Percentiles rank a stretch among this genome's conserved stretches.
These are phyloP conservation scores for Cenopis cana DNA, from an alignment of 2,888 invertebrate species.

Conservation along the genomic window DNA sequence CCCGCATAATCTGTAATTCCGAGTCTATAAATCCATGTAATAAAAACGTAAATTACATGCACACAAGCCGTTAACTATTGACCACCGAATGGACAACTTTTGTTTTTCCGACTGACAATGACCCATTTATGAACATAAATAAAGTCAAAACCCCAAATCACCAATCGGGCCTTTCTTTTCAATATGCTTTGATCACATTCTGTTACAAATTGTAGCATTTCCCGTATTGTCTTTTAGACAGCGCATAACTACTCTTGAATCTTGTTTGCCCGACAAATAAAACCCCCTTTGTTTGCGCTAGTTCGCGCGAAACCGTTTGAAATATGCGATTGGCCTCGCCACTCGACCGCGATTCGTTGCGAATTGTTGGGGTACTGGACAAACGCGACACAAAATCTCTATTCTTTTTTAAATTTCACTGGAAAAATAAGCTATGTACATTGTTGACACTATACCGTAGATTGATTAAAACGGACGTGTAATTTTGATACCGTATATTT, in stretches of 20 bases:
- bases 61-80: no score
- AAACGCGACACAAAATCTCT: slow-evolving; percentile 47
- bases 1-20: no score
- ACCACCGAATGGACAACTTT: no score
- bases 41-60: no score
- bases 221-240: slow-evolving; percentile 23
- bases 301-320: slow-evolving; percentile 50
- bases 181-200: not conserved
- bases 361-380: slow-evolving; percentile 50
- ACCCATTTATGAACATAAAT: not conserved
- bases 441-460: slow-evolving; percentile 44
- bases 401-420: slow-evolving; percentile 45
- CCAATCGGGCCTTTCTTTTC: not conserved
- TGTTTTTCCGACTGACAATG: no score
- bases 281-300: slow-evolving; percentile 49
- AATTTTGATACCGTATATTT: slow-evolving; percentile 11
- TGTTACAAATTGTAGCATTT: slow-evolving; percentile 3
- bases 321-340: slow-evolving; percentile 50
- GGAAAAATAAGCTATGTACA: slow-evolving; percentile 41
- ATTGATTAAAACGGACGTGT: slow-evolving; percentile 35
- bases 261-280: slow-evolving; percentile 50
- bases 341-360: slow-evolving; percentile 51
- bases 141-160: not conserved
- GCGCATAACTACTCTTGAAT: slow-evolving; percentile 23
- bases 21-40: no score